phyloP scores from a whole-genome alignment of 2,113 vertebrate genomes.

The Polypterus senegalus region DNA sequence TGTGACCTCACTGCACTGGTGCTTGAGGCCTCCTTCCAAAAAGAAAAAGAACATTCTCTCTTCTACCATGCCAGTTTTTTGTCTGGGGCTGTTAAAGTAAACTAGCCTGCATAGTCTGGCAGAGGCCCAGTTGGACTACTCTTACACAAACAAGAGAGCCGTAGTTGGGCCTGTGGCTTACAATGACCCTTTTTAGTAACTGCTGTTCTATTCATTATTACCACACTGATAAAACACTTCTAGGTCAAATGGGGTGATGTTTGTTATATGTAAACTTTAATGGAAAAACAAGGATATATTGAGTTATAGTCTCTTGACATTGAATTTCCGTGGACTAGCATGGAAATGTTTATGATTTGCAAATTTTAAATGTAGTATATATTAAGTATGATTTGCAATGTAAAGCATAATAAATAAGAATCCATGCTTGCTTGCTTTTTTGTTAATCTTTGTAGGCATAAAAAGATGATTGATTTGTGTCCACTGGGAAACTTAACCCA shows the following conservation, averaged over 20 bases:
- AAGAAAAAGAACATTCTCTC: not conserved
- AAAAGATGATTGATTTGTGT: too few relatives aligned
- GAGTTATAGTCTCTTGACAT: too few relatives aligned
- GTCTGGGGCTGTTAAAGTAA: too few relatives aligned
- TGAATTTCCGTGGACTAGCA: too few relatives aligned
- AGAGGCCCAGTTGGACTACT: conserved; percentile 14
- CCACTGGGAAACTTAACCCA: too few relatives aligned
- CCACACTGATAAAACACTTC: conserved; percentile 19
- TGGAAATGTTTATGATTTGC: too few relatives aligned
- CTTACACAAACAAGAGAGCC: conserved; percentile 26
- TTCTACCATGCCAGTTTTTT: not conserved
- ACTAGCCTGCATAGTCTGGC: not conserved
- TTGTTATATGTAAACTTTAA: conserved; percentile 13
- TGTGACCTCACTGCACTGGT: not conserved
- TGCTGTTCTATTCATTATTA: conserved; percentile 20
- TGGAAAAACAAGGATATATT: too few relatives aligned
- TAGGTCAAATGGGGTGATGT: conserved; percentile 21
- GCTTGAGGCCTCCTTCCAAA: not conserved
- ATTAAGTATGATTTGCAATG: too few relatives aligned
- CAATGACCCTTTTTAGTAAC: conserved; percentile 14
- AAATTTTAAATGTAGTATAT: too few relatives aligned
- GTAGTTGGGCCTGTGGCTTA: conserved; percentile 18
- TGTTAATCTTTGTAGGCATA: too few relatives aligned
- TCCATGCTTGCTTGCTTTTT: too few relatives aligned
- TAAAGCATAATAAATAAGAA: too few relatives aligned